Base-by-base conservation (phyloP, 2,797 vertebrate species). In the Malurus leucopterus region DNA sequence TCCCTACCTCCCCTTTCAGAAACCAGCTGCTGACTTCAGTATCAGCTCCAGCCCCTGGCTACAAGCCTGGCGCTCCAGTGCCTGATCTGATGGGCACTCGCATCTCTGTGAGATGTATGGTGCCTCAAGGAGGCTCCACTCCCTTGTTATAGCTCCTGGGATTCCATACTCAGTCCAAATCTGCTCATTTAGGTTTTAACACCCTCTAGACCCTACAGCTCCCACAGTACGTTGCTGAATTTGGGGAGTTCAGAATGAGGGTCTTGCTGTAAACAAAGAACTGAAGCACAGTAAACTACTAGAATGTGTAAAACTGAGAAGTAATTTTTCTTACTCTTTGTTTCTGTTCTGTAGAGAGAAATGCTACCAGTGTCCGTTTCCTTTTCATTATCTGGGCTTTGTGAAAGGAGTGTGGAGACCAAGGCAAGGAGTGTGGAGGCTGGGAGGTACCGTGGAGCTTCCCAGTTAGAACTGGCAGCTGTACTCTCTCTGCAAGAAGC, bases 381-480 rank as follows among this genome's bases (percentile, higher is more conserved):
- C 57, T 30, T 44, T 30, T 51, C 55, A 3, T 49, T 49, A 84
- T 44, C 27, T 79, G 77, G 77, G 40, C 41, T 72, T 62, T 91
- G 62, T 69, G 70, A 62, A 67, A 88, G 34, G 6, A 1, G 26
- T 8, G 78, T 34, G 24, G 19, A 53, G 32, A 32, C 49, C 63
- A 30, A 27, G 7, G 63, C 1, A 23, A 51, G 81, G 69, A n/a
- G n/a, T n/a, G n/a, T n/a, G 82, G 41, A 78, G 70, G 23, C 22
- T 57, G 0, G 8, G 23, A 67, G 34, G 23, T 23, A 30, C 7
- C 46, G 97, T 98, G 98, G 98, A 99, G 89, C 97, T 99, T 19
- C 98, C 98, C 18, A 98, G 97, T 96, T 99, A 98, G 82, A 97
- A 97, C 96, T 94, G 87, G 64, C 98, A 99, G 97, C 96, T 99